phyloP scores from a whole-genome alignment of 2,113 vertebrate species.

The Clarias macrocephalus region DNA sequence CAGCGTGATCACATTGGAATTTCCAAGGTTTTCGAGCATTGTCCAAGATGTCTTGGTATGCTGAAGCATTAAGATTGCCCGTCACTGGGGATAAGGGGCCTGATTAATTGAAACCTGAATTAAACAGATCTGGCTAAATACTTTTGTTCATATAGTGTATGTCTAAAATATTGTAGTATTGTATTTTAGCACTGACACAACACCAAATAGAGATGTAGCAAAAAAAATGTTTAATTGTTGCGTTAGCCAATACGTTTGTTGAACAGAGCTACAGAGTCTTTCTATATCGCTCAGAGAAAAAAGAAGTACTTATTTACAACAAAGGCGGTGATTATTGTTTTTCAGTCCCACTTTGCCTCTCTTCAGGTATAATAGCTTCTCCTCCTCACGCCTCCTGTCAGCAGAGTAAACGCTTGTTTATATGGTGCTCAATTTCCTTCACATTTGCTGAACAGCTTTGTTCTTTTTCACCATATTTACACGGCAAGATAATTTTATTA shows the following conservation, averaged over 20 bases:
- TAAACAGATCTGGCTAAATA: too few relatives aligned
- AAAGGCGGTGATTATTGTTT: neutral
- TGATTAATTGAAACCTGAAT: too few relatives aligned
- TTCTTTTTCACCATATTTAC: neutral
- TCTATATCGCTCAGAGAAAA: neutral
- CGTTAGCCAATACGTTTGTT: neutral
- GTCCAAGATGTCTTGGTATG: too few relatives aligned
- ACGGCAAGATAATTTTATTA: neutral
- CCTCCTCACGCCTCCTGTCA: neutral
- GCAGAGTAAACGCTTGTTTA: neutral
- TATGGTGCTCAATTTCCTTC: neutral
- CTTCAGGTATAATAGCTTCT: slow-evolving; percentile 1
- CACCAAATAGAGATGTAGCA: neutral
- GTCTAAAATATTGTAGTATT: neutral
- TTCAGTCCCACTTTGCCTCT: neutral
- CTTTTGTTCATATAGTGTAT: too few relatives aligned
- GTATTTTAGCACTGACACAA: neutral
- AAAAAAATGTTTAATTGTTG: too few relatives aligned
- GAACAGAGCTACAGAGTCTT: neutral
- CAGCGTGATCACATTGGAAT: too few relatives aligned
- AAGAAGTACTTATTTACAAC: neutral
- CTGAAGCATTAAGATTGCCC: too few relatives aligned
- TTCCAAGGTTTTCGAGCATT: too few relatives aligned
- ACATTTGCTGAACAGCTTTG: neutral
- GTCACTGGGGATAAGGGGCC: too few relatives aligned